Evolutionary conservation across 1,140 invertebrate genomes (phyloP).

Genomic region (Steinernema feltiae): DNA sequence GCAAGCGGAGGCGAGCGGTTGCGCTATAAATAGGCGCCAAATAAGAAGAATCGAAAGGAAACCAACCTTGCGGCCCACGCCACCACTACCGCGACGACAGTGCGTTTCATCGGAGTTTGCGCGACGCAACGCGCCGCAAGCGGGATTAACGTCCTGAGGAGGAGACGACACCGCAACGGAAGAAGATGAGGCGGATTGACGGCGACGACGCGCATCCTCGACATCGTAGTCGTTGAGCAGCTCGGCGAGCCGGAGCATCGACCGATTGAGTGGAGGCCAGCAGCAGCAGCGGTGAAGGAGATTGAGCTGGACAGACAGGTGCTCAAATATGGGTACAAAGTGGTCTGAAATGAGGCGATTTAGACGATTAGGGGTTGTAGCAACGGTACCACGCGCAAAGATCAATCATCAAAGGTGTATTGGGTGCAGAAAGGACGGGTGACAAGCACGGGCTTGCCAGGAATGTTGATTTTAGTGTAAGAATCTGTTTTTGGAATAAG

Average conservation of each 20-base stretch:
- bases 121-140: not conserved
- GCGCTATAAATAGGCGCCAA: too few species aligned
- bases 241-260: constrained; percentile 12
- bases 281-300: not conserved
- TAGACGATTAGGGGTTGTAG: too few species aligned
- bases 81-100: not conserved
- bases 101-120: not conserved
- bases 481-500: too few species aligned
- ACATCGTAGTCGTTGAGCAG: constrained; percentile 9
- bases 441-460: too few species aligned
- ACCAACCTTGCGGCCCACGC: not conserved
- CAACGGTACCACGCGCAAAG: too few species aligned
- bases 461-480: too few species aligned
- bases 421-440: too few species aligned
- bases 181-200: not conserved
- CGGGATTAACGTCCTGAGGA: not conserved
- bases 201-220: not conserved
- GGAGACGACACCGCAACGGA: not conserved
- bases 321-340: not conserved
- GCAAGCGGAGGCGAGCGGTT: too few species aligned
- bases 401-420: too few species aligned
- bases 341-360: too few species aligned
- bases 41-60: not conserved
- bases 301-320: not conserved
- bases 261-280: not conserved